Conservation (phyloP, 2,888 invertebrate genomes). For the Incurvaria masculella region DNA sequence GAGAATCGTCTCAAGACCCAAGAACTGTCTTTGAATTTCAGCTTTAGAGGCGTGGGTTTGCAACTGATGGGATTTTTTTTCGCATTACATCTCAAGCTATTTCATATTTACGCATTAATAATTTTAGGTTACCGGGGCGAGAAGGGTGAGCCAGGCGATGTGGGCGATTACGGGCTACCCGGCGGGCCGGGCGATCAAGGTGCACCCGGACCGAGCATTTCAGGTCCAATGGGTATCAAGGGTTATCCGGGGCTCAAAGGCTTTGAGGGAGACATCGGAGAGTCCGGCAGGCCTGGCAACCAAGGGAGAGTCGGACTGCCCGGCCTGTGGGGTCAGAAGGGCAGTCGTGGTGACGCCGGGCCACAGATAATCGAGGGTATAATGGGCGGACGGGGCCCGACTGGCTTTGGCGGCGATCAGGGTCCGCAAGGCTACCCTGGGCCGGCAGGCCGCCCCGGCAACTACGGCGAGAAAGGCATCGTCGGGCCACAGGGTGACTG, state of each 20-base stretch:
- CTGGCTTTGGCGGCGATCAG: slow-evolving; percentile 56
- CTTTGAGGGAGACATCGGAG: slow-evolving; percentile 33
- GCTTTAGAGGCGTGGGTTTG: too few relatives aligned
- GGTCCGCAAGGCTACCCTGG: slow-evolving; percentile 60
- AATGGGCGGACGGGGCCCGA: slow-evolving; percentile 34
- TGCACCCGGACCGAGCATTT: slow-evolving; percentile 25
- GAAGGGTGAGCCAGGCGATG: slow-evolving; percentile 36
- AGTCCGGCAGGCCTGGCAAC: slow-evolving; percentile 30
- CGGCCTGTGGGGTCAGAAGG: slow-evolving; percentile 59
- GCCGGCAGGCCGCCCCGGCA: slow-evolving; percentile 30
- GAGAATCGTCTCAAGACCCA: too few relatives aligned
- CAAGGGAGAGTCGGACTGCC: slow-evolving; percentile 64
- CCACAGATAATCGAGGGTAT: slow-evolving; percentile 40
- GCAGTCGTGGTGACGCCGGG: slow-evolving; percentile 47
- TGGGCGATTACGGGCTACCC: slow-evolving; percentile 32
- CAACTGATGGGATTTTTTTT: too few relatives aligned
- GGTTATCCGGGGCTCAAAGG: slow-evolving; percentile 26
- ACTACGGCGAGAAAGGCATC: slow-evolving; percentile 24
- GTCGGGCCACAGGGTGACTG: not conserved
- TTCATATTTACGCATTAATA: too few relatives aligned
- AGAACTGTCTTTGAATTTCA: too few relatives aligned
- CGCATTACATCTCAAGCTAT: too few relatives aligned
- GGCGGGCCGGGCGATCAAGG: slow-evolving; percentile 37
- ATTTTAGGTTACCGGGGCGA: slow-evolving; percentile 22
- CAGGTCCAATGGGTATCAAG: slow-evolving; percentile 33